phyloP scores from a whole-genome alignment of 2,888 invertebrate species.

The Stramonita haemastoma region DNA sequence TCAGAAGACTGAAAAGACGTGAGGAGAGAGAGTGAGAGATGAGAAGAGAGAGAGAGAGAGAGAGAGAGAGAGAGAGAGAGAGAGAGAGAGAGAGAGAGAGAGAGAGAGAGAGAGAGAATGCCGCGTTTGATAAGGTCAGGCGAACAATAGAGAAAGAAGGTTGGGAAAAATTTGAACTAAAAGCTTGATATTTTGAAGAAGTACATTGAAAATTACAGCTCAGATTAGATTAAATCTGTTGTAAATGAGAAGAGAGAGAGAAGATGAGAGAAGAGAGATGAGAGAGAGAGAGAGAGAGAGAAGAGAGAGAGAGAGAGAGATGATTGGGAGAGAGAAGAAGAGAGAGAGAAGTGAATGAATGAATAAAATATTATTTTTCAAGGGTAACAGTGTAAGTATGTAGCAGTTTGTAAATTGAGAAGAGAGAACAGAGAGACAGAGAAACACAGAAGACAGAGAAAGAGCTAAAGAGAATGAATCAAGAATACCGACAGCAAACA shows the following conservation, averaged over 20 bases:
- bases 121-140: neutral
- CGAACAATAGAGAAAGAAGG: neutral
- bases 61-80: constrained; percentile 22
- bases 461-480: neutral
- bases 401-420: too few relatives aligned
- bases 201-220: too few relatives aligned
- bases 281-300: neutral
- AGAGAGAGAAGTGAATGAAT: too few relatives aligned
- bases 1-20: too few relatives aligned
- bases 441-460: neutral
- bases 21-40: constrained; percentile 5
- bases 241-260: too few relatives aligned
- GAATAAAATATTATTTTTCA: too few relatives aligned
- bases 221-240: too few relatives aligned
- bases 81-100: constrained; percentile 27
- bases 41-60: neutral
- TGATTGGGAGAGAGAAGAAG: too few relatives aligned
- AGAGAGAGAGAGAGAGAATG: neutral
- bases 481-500: neutral
- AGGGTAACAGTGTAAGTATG: too few relatives aligned
- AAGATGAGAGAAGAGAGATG: too few relatives aligned
- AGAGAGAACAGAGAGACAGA: too few relatives aligned
- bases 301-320: neutral
- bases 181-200: too few relatives aligned
- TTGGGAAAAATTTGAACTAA: neutral